Percentiles rank a stretch among this genome's conserved stretches.
Evolutionary conservation across 1,140 invertebrate species (phyloP).

Genomic region (Platorchestia sp.): DNA sequence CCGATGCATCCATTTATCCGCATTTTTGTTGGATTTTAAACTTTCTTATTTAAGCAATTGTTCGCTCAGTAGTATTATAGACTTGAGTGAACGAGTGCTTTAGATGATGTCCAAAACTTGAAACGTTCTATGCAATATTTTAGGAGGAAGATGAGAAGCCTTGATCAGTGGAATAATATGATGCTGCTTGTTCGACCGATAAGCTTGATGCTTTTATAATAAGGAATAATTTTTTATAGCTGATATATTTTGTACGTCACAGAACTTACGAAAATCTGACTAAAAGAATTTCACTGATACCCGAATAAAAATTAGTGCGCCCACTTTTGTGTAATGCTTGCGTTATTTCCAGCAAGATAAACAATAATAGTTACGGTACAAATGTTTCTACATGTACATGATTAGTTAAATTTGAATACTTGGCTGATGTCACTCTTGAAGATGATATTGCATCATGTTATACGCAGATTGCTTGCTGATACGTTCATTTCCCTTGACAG

Average conservation of each 20-base stretch:
- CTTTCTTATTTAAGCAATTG: not conserved
- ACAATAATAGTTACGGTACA: not conserved
- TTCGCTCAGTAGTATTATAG: not conserved
- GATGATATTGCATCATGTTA: no score
- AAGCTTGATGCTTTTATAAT: not conserved
- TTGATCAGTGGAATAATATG: not conserved
- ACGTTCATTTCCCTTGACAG: not conserved
- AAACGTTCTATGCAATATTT: not conserved
- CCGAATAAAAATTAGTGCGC: not conserved
- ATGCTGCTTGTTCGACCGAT: not conserved
- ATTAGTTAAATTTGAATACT: no score
- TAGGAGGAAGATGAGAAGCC: not conserved
- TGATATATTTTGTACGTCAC: not conserved
- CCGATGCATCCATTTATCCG: no score
- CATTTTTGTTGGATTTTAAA: no score
- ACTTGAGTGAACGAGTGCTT: not conserved
- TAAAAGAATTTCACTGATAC: not conserved
- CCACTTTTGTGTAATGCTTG: not conserved
- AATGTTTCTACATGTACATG: no score
- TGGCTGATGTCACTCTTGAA: no score
- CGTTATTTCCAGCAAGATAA: not conserved
- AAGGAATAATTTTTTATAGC: not conserved
- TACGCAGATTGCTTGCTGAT: not conserved
- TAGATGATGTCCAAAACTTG: not conserved
- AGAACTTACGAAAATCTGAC: not conserved